These are phyloP conservation scores for Psix sp. DNA, from an alignment of 1,140 invertebrate species.

Conservation along the genomic window DNA sequence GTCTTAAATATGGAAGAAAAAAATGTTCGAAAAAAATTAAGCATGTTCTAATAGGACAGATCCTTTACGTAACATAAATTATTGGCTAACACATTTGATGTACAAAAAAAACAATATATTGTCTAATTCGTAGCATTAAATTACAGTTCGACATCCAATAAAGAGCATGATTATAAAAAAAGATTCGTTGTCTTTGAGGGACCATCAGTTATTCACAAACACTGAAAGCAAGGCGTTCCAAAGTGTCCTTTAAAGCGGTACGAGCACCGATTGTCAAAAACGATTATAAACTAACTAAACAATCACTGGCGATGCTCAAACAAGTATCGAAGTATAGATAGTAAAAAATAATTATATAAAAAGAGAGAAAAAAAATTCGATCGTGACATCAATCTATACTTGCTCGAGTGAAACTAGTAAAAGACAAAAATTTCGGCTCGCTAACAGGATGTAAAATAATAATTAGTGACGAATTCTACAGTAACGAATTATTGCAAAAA, in stretches of 20 bases:
- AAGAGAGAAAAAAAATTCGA: constrained; percentile 15
- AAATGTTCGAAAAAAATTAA: no score
- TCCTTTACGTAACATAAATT: no score
- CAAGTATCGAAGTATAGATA: constrained; percentile 34
- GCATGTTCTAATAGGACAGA: no score
- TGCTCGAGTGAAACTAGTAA: constrained; percentile 40
- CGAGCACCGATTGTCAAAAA: constrained; percentile 44
- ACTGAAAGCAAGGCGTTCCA: constrained; percentile 33
- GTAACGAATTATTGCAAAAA: constrained; percentile 43
- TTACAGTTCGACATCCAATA: constrained; percentile 21
- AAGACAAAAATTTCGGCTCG: constrained; percentile 39
- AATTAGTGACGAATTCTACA: constrained; percentile 43
- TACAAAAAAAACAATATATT: constrained; percentile 26
- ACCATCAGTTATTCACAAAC: constrained; percentile 42
- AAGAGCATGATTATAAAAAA: constrained; percentile 1
- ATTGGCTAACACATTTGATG: no score
- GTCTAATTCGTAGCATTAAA: constrained; percentile 14
- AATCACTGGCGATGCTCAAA: constrained; percentile 35
- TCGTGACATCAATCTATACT: constrained; percentile 40
- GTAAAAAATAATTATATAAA: constrained; percentile 19
- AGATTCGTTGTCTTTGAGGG: background rate
- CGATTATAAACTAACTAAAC: constrained; percentile 43
- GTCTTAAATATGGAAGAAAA: no score
- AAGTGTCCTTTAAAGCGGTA: constrained; percentile 38
- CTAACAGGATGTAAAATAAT: constrained; percentile 16